Conservation (phyloP, 2,797 vertebrate genomes). For the Leptatherina wallacei region DNA sequence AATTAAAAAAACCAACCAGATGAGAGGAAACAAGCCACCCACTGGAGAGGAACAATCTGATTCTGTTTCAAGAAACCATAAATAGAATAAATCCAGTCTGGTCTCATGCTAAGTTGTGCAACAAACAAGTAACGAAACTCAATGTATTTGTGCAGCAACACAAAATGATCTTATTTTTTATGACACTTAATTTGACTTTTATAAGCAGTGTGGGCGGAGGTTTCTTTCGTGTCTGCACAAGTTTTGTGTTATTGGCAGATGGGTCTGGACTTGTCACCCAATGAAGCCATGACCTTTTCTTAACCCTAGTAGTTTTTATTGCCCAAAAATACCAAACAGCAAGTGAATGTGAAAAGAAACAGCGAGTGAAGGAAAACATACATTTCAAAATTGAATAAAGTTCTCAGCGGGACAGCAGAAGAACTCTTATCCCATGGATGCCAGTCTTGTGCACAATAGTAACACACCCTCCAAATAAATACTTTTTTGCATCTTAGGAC, state of each 20-base stretch:
- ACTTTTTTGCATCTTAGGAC: neutral
- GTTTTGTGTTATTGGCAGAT: neutral
- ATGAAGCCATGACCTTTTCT: neutral
- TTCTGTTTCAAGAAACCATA: neutral
- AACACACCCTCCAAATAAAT: neutral
- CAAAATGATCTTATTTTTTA: neutral
- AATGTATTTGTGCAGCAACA: neutral
- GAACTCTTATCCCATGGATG: neutral
- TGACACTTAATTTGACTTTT: neutral
- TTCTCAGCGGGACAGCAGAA: neutral
- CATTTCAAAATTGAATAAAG: neutral
- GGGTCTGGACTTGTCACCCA: slow-evolving; percentile 1
- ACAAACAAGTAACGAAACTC: slow-evolving; percentile 1
- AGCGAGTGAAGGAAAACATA: neutral
- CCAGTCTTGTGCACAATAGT: neutral
- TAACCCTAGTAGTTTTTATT: neutral
- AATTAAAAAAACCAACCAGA: neutral
- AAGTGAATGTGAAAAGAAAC: neutral
- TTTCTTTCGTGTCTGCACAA: neutral
- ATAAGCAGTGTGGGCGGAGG: too few species aligned
- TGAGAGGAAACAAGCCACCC: neutral
- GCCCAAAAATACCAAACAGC: neutral
- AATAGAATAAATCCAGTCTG: neutral
- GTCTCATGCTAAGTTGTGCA: neutral
- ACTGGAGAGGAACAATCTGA: neutral